phyloP scores from a whole-genome alignment of 1,140 invertebrate genomes.

The Mycetomoellerius zeteki region DNA sequence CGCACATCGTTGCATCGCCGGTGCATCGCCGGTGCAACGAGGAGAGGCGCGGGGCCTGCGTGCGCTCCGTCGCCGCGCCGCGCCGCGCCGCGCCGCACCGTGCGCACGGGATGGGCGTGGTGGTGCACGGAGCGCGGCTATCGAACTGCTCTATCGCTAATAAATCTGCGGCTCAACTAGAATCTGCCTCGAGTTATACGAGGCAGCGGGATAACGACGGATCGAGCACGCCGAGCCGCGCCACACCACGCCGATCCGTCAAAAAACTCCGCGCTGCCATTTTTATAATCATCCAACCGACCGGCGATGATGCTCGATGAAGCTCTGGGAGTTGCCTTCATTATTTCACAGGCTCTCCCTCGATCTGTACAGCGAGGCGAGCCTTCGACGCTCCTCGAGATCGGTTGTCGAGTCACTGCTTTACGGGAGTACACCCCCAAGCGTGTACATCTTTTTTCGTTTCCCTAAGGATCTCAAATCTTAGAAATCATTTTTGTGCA shows the following conservation, averaged over 20 bases:
- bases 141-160: constrained; percentile 83
- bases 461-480: background rate
- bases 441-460: background rate
- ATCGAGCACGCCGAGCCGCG: constrained; percentile 32
- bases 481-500: background rate
- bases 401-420: constrained; percentile 17
- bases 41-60: constrained; percentile 31
- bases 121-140: constrained; percentile 83
- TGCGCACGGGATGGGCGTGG: constrained; percentile 79
- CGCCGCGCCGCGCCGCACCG: too few relatives aligned
- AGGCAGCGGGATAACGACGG: constrained; percentile 67
- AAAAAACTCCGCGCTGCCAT: constrained; percentile 62
- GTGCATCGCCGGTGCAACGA: constrained; percentile 41
- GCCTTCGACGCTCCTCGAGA: constrained; percentile 20
- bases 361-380: background rate
- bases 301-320: constrained; percentile 44
- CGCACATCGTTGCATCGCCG: constrained; percentile 35
- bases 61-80: constrained; percentile 59
- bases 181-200: constrained; percentile 81
- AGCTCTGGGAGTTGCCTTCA: constrained; percentile 49
- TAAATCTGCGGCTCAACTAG: constrained; percentile 85
- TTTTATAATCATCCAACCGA: constrained; percentile 43
- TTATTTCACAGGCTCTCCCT: constrained; percentile 42
- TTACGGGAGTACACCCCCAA: background rate
- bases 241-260: constrained; percentile 43